Base-by-base conservation (phyloP, 2,888 invertebrate species). In the Philereme vetulata region DNA sequence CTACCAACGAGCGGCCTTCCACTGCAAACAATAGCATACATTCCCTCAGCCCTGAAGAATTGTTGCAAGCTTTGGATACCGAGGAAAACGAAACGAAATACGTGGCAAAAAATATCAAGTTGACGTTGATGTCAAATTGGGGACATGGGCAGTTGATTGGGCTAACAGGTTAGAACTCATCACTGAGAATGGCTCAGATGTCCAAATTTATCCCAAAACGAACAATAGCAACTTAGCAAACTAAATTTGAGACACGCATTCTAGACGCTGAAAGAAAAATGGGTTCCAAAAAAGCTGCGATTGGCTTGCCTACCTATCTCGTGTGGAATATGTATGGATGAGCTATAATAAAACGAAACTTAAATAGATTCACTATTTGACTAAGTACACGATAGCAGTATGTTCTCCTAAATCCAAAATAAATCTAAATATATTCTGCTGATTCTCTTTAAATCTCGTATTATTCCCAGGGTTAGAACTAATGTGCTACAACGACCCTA, bases 61-160 rank as follows among this genome's bases (percentile, higher is more conserved):
- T 78, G 40, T 51, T 78, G 7, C 77, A 80, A 6, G 68, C 72
- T 3, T 61, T 77, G 21, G 79, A 80, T 4, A 62, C 62, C 1
- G 76, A 72, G 3, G 78, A 79, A 4, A 81, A 77, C 42, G 82
- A 85, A 36, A 64, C 71, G 1, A 87, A 84, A 68, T 90, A 87
- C 64, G 72, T 85, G 4, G 81, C 87, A 59, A 83, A 84, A 76
- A 86, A 81, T 75, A 81, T 94, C 21, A 93, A 93, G 69, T 74
- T 95, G 9, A 89, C 93, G 21, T 78, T 95, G 2, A 82, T 94
- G 78, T 93, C 94, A 1, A 95, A 94, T 72, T 95, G 95, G 95
- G 95, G 94, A 21, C 93, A 93, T 67, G 84, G 85, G 8, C 85
- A 92, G 70, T 81, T 93, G 52, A 93, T 95, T 65, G 95, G 95